Evolutionary conservation across 2,113 vertebrate genomes (phyloP).

Genomic region (Tinamus guttatus): DNA sequence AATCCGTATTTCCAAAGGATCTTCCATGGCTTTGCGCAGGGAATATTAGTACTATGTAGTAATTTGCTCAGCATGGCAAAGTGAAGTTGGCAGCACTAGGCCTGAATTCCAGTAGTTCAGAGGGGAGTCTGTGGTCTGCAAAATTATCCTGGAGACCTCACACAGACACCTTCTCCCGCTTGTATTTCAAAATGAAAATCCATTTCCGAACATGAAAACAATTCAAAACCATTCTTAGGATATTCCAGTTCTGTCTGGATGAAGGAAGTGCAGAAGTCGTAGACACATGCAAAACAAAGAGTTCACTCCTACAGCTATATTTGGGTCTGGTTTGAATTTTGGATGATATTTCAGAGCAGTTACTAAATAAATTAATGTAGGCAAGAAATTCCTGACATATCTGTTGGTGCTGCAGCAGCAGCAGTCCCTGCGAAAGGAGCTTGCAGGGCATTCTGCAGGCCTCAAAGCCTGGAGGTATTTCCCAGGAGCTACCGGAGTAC

Average conservation of each 20-base stretch:
- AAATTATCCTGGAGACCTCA: accelerated
- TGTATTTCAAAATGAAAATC: not conserved
- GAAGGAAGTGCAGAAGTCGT: not conserved
- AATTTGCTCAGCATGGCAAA: not conserved
- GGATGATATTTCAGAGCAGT: not conserved
- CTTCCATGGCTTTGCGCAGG: slow-evolving; percentile 16
- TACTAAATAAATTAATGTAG: not conserved
- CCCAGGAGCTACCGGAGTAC: slow-evolving; percentile 13
- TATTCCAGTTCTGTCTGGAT: not conserved
- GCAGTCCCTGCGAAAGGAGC: not conserved
- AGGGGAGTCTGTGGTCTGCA: accelerated
- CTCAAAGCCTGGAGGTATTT: slow-evolving; percentile 16
- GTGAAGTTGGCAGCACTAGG: not conserved
- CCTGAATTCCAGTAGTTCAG: not conserved
- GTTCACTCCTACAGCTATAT: not conserved
- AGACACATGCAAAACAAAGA: not conserved
- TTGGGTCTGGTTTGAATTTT: not conserved
- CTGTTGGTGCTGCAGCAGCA: not conserved
- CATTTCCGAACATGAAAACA: not conserved
- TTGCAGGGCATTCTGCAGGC: not conserved
- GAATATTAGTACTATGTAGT: not conserved
- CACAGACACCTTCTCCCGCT: accelerated
- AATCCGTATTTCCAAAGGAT: not conserved
- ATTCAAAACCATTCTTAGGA: not conserved
- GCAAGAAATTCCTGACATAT: not conserved